A percentile compares a stretch with the other conserved stretches of the same genome.
These are phyloP conservation scores for Lithosia quadra DNA, from an alignment of 2,888 invertebrate species.

Conservation along the genomic window DNA sequence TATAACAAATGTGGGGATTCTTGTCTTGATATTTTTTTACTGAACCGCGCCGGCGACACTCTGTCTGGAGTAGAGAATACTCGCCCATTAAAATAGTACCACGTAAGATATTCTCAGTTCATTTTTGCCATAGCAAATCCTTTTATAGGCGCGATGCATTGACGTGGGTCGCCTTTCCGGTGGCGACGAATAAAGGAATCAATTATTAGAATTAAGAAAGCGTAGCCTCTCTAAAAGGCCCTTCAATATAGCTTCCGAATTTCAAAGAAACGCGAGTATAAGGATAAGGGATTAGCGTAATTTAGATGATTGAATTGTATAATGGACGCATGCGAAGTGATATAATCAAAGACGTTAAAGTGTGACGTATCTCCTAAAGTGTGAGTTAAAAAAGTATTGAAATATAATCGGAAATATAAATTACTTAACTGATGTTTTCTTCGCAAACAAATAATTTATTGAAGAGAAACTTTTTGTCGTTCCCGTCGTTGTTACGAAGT, in stretches of 20 bases:
- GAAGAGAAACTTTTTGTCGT: slow-evolving; percentile 59
- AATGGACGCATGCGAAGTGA: slow-evolving; percentile 47
- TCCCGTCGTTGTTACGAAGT: slow-evolving; percentile 51
- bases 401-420: slow-evolving; percentile 48
- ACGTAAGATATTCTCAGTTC: slow-evolving; percentile 68
- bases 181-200: slow-evolving; percentile 74
- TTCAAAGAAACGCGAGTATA: slow-evolving; percentile 74
- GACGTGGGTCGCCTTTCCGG: slow-evolving; percentile 84
- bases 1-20: slow-evolving; percentile 26
- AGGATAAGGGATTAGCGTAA: slow-evolving; percentile 76
- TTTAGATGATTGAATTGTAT: slow-evolving; percentile 64
- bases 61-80: slow-evolving; percentile 72
- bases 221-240: slow-evolving; percentile 67
- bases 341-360: slow-evolving; percentile 46
- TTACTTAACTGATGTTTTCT: slow-evolving; percentile 46
- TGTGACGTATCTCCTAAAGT: slow-evolving; percentile 48
- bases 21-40: slow-evolving; percentile 43
- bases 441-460: slow-evolving; percentile 58
- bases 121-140: slow-evolving; percentile 79
- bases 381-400: slow-evolving; percentile 33
- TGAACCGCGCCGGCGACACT: slow-evolving; percentile 67
- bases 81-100: slow-evolving; percentile 56
- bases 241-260: slow-evolving; percentile 79
- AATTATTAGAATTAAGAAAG: slow-evolving; percentile 80
- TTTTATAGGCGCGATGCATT: slow-evolving; percentile 73